These are phyloP conservation scores for Syrrhaptes paradoxus DNA, from an alignment of 2,113 vertebrate genomes.

Conservation along the genomic window DNA sequence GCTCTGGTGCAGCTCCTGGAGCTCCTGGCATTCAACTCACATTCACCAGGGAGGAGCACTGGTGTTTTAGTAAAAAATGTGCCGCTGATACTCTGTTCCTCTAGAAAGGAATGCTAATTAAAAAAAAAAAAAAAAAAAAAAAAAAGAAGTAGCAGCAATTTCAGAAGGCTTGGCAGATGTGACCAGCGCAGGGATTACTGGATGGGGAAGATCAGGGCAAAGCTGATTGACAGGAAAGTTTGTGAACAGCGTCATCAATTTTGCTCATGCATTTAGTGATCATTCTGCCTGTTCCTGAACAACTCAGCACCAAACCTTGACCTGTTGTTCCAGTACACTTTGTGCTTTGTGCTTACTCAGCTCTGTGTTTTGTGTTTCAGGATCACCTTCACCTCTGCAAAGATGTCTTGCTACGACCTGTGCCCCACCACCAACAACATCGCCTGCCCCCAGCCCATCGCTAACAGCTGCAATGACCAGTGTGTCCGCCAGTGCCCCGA, in stretches of 20 bases:
- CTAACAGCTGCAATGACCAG: background rate
- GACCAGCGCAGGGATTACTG: background rate
- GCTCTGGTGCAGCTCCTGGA: background rate
- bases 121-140: background rate
- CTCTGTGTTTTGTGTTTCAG: background rate
- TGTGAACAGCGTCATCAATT: background rate
- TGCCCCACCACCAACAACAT: background rate
- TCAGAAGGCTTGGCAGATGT: background rate
- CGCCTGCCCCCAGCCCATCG: conserved; percentile 3
- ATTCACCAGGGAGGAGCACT: background rate
- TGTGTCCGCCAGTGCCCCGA: conserved; percentile 1
- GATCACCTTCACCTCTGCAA: background rate
- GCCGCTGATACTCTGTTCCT: background rate
- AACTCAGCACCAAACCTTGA: background rate
- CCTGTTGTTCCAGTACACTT: accelerated
- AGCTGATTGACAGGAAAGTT: background rate
- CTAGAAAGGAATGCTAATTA: accelerated
- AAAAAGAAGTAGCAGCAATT: background rate
- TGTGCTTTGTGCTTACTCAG: background rate
- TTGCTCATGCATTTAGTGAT: background rate
- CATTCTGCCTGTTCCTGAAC: accelerated
- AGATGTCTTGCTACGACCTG: conserved; percentile 37
- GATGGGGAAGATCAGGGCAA: background rate
- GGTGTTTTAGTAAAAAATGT: background rate
- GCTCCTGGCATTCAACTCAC: background rate